phyloP scores from a whole-genome alignment of 2,888 invertebrate species.

The Cantharis nigra region DNA sequence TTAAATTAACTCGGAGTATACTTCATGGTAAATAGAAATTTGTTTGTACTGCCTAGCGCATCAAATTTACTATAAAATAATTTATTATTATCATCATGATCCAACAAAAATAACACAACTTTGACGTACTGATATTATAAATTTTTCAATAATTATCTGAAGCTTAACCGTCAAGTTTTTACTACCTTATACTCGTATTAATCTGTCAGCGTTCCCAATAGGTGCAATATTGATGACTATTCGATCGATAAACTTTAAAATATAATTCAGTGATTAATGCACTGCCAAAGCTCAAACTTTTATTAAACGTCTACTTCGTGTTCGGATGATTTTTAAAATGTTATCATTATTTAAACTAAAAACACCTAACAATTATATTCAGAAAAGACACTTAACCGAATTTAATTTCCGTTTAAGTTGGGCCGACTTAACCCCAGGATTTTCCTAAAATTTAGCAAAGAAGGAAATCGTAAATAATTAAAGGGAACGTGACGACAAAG shows the following conservation, averaged over 20 bases:
- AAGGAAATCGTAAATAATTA: conserved; percentile 30
- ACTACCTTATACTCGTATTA: neutral
- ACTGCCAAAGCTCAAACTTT: conserved; percentile 19
- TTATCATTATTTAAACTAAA: neutral
- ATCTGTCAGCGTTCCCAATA: conserved; percentile 18
- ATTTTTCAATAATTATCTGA: neutral
- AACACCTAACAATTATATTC: neutral
- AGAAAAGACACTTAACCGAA: conserved; percentile 1
- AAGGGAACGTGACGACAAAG: conserved; percentile 31
- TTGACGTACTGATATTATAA: neutral
- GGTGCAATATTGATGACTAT: conserved; percentile 22
- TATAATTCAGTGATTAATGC: conserved; percentile 24
- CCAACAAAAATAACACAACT: neutral
- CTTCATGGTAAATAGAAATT: neutral
- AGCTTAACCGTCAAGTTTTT: neutral
- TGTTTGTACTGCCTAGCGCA: neutral
- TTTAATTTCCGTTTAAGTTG: conserved; percentile 13
- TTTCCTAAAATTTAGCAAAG: conserved; percentile 22
- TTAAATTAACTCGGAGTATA: neutral
- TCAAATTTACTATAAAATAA: neutral
- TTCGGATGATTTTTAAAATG: neutral
- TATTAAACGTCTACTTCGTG: conserved; percentile 17
- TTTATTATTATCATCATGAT: neutral
- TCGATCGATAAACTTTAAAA: conserved; percentile 27
- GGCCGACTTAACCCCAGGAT: conserved; percentile 19